Conservation (phyloP, 2,888 invertebrate species). For the Ectemnius lituratus region DNA sequence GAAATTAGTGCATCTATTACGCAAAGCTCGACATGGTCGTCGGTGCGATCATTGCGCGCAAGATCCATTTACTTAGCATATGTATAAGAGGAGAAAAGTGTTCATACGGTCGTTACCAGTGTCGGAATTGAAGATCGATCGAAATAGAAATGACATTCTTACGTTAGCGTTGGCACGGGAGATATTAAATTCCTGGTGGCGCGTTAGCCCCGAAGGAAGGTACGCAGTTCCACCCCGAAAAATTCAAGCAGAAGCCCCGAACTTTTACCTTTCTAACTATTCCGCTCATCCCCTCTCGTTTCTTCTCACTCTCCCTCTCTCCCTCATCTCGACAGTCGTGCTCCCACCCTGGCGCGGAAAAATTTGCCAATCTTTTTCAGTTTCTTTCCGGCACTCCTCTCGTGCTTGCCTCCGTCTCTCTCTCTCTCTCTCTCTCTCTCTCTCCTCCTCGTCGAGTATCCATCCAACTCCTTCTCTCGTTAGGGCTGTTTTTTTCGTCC, state of each 20-base stretch:
- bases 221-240: not conserved
- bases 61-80: too few species aligned
- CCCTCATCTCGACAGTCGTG: too few species aligned
- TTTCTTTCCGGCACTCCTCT: constrained; percentile 1
- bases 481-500: not conserved
- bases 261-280: constrained; percentile 24
- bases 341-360: constrained; percentile 1
- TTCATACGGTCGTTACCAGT: not conserved
- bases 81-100: not conserved
- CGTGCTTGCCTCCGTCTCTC: not conserved
- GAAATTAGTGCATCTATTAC: too few species aligned
- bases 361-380: constrained; percentile 37
- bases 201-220: constrained; percentile 2
- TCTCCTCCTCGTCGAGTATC: too few species aligned
- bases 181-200: constrained; percentile 22
- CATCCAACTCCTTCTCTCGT: not conserved
- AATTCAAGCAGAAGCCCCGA: not conserved
- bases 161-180: not conserved
- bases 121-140: not conserved
- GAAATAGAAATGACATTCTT: not conserved
- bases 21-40: too few species aligned
- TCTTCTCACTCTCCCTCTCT: not conserved
- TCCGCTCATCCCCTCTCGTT: constrained; percentile 9
- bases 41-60: too few species aligned
- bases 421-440: not conserved